A percentile compares a stretch with the other conserved stretches of the same genome.
These are phyloP conservation scores for Philypnodon macrostomus DNA, from an alignment of 2,797 vertebrate genomes.

Conservation along the genomic window DNA sequence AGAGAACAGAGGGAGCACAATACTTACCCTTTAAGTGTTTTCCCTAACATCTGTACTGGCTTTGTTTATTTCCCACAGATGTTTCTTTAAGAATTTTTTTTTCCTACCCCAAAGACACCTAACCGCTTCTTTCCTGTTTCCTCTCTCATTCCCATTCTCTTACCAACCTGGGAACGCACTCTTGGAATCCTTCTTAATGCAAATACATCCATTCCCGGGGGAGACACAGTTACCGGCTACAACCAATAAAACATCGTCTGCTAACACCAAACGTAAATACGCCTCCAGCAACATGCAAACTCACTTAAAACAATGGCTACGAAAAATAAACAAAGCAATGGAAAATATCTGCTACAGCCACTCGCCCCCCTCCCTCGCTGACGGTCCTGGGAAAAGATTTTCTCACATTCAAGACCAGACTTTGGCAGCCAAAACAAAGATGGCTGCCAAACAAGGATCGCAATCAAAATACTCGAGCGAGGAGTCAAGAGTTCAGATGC, in stretches of 20 bases:
- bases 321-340: slow-evolving; percentile 47
- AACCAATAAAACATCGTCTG: slow-evolving; percentile 49
- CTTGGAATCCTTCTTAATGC: slow-evolving; percentile 69
- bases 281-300: slow-evolving; percentile 53
- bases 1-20: too few species aligned
- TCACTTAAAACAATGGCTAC: slow-evolving; percentile 49
- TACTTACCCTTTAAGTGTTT: neutral
- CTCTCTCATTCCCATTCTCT: slow-evolving; percentile 18
- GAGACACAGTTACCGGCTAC: slow-evolving; percentile 58
- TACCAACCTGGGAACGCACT: slow-evolving; percentile 59
- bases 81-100: slow-evolving; percentile 25
- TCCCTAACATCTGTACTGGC: neutral
- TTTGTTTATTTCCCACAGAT: slow-evolving; percentile 19
- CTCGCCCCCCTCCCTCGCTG: slow-evolving; percentile 28
- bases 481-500: slow-evolving; percentile 63
- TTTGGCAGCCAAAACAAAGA: slow-evolving; percentile 58
- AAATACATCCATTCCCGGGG: slow-evolving; percentile 63
- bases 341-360: slow-evolving; percentile 27
- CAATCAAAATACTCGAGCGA: slow-evolving; percentile 60
- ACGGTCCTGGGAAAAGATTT: slow-evolving; percentile 65
- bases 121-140: neutral
- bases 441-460: slow-evolving; percentile 56
- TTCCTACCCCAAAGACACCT: slow-evolving; percentile 15
- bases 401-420: slow-evolving; percentile 60
- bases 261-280: slow-evolving; percentile 63